A percentile compares a stretch with the other conserved stretches of the same genome.
Evolutionary conservation across 2,888 invertebrate genomes (phyloP).

Genomic region (Ctena decussata): DNA sequence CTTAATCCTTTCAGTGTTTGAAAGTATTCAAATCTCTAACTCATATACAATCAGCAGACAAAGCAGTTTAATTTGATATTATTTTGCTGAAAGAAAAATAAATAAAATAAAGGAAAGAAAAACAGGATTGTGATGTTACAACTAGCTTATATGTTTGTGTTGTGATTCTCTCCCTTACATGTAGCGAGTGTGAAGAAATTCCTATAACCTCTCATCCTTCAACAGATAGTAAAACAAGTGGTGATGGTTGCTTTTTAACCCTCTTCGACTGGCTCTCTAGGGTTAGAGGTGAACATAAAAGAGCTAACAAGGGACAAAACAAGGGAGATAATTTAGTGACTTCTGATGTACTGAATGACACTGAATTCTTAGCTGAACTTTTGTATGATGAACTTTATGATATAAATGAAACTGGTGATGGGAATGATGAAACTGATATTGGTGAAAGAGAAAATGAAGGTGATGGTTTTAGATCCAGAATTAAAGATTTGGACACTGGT

Average conservation of each 20-base stretch:
- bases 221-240: slow-evolving; percentile 33
- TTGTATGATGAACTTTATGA: slow-evolving; percentile 3
- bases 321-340: background rate
- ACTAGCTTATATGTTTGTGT: background rate
- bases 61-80: too few species aligned
- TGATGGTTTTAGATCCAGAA: background rate
- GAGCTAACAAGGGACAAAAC: background rate
- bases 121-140: background rate
- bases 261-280: slow-evolving; percentile 45
- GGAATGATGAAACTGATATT: background rate
- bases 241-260: slow-evolving; percentile 60
- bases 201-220: background rate
- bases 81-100: too few species aligned
- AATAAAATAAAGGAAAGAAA: too few species aligned
- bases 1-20: too few species aligned
- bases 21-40: too few species aligned
- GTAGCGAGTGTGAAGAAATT: background rate
- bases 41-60: too few species aligned
- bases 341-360: background rate
- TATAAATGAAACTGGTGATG: background rate
- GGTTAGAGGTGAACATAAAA: slow-evolving; percentile 4
- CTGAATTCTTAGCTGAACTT: slow-evolving; percentile 7
- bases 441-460: background rate
- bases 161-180: background rate
- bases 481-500: background rate